Evolutionary conservation across 2,888 invertebrate species (phyloP), one percentile per base, ranked within the genome.

Genomic region (Lepidonotus clava): DNA sequence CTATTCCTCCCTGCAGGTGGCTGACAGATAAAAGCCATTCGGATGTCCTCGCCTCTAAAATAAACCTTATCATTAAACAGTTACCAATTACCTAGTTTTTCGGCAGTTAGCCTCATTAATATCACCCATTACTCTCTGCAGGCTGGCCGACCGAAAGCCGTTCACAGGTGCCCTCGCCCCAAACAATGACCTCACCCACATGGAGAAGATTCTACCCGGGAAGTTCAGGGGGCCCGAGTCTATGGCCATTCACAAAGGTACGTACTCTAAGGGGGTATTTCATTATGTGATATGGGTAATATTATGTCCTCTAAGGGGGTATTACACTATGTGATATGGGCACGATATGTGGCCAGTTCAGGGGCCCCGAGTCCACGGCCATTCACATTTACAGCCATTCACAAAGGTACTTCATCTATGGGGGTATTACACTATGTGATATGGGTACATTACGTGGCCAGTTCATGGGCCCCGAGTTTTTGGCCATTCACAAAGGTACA

Each of bases 211-310:
- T 90, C 96, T 96, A 90, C 95, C 96, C 88, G 96, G 96, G 41
- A 95, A 97, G 92, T 93, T 98, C 0, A 93, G 95, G 86, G 98
- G 98, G 0, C 97, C 98, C 0, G 98, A 98, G 95, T 95, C 96
- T 66, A 96, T 98, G 90, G 96, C 96, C 83, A 95, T 96, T 83
- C 92, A 93, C 90, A 91, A 94, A 89, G 94, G 94, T 94, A 90
- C 84, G 87, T 24, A 36, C 84, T 28, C 14, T 1, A 14, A 77
- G 36, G 36, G 14, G 4, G n/a, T n/a, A 56, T 4, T 56, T n/a
- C n/a, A 11, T 56, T 8, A 8, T 5, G n/a, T n/a, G n/a, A 14
- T 56, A 4, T 21, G n/a, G 5, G n/a, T 8, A 56, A 56, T 56
- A 4, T 14, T 56, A 56, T n/a, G n/a, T n/a, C 56, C n/a, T 11